Base-by-base conservation (phyloP, 2,113 vertebrate genomes). In the Dascyllus trimaculatus region DNA sequence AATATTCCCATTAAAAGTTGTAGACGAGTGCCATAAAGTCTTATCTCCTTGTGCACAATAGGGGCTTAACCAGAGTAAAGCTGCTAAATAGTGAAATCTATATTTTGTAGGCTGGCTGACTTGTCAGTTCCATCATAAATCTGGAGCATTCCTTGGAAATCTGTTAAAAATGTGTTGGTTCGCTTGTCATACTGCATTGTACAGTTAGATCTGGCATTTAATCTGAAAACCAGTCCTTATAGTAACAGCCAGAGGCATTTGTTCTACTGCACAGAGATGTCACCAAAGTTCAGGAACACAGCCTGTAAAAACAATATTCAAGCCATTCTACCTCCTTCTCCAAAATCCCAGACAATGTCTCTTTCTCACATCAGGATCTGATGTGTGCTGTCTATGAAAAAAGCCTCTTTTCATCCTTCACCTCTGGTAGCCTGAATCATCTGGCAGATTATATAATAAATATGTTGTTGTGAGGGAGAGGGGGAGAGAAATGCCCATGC, bases 391-490 rank as follows among this genome's bases (percentile, higher is more conserved):
- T 80, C 71, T 67, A 53, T n/a, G 29, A 53, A 78, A 71, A 75
- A 65, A 76, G 1, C 56, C 32, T 38, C 19, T 70, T 77, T 73
- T 70, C 22, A 72, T 84, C 65, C 46, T 49, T 82, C 29, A 66
- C 26, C 67, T 56, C 68, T 73, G 67, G 63, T 49, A 73, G 62
- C 79, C 70, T 68, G 81, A 87, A 81, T 90, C 85, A 86, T 86
- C 83, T 84, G 78, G 32, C 46, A 57, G 73, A 84, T 91, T 88
- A 88, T 86, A 61, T 85, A 88, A 89, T 80, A 74, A 66, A 72
- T 69, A 76, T 87, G 58, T 84, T 85, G 68, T 77, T 82, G 81
- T 80, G 62, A 61, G 71, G 48, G 43, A 59, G 65, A 61, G 46
- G 19, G 62, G 56, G 67, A 29, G 46, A 71, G 79, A 69, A 56